Conservation (phyloP, 2,113 vertebrate genomes). For the Oreamnos americanus region DNA sequence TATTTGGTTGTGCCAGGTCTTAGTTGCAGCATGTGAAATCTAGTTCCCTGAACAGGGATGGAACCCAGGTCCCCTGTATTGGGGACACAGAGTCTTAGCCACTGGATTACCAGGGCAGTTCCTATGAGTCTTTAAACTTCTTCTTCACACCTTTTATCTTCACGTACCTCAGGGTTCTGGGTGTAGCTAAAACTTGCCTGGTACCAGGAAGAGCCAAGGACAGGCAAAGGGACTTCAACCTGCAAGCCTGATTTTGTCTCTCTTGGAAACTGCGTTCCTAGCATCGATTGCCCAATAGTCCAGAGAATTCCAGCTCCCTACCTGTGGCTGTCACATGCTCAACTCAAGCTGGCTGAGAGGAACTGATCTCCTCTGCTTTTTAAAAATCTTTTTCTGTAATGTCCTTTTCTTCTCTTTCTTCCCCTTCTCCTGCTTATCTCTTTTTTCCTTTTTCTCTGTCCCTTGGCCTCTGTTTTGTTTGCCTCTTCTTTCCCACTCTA, state of each 20-base stretch:
- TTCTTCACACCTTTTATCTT: background rate
- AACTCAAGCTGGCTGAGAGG: background rate
- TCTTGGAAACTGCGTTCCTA: background rate
- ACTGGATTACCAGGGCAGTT: background rate
- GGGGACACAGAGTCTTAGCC: background rate
- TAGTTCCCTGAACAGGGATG: background rate
- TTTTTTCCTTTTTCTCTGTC: background rate
- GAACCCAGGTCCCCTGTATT: background rate
- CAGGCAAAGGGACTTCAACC: background rate
- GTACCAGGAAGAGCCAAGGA: no score
- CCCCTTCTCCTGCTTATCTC: background rate
- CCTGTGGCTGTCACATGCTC: background rate
- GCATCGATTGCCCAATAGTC: background rate
- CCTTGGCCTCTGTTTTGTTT: background rate
- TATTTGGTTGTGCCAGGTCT: background rate
- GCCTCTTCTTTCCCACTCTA: no score
- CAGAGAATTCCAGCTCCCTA: background rate
- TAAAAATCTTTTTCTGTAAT: background rate
- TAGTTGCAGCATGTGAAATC: background rate
- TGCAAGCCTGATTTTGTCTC: background rate
- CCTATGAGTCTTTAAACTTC: background rate
- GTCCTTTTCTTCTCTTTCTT: background rate
- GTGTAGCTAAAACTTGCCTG: background rate
- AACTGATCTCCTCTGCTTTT: background rate
- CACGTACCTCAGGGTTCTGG: background rate